Percentiles rank a stretch among this genome's conserved stretches.
phyloP scores from a whole-genome alignment of 2,797 vertebrate genomes.

The Tachyglossus aculeatus region DNA sequence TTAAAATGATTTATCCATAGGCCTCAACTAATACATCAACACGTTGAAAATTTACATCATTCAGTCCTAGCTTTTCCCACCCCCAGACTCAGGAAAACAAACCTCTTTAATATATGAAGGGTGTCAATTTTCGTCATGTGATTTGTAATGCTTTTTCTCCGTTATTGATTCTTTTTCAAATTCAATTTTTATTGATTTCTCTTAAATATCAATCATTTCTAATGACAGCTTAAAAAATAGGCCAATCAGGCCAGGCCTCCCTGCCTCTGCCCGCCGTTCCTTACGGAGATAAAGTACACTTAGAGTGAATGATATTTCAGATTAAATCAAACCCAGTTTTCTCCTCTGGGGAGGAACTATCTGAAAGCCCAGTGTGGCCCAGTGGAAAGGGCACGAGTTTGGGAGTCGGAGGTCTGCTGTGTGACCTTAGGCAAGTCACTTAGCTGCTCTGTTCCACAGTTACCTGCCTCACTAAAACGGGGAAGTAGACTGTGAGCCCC shows the following conservation, averaged over 20 bases:
- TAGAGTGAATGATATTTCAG: conserved; percentile 49
- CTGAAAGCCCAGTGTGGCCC: conserved; percentile 51
- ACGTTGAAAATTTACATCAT: conserved; percentile 46
- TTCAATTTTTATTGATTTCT: conserved; percentile 63
- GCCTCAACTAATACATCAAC: conserved; percentile 34
- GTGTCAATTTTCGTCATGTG: conserved; percentile 51
- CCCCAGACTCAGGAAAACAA: conserved; percentile 54
- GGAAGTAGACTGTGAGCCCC: too few relatives aligned
- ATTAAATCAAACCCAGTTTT: conserved; percentile 61
- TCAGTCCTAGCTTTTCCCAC: conserved; percentile 10
- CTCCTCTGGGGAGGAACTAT: conserved; percentile 49
- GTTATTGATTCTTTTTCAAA: conserved; percentile 63
- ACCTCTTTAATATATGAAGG: conserved; percentile 67
- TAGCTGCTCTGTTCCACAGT: too few relatives aligned
- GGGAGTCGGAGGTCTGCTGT: too few relatives aligned
- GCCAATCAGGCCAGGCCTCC: conserved; percentile 34
- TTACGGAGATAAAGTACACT: conserved; percentile 45
- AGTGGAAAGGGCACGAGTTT: too few relatives aligned
- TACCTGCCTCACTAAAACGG: too few relatives aligned
- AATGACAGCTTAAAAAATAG: conserved; percentile 62
- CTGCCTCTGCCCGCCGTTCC: conserved; percentile 37
- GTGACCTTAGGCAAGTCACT: too few relatives aligned
- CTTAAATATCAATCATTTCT: conserved; percentile 65
- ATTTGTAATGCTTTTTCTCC: conserved; percentile 63
- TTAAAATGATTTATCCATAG: conserved; percentile 53